Conservation (phyloP, 2,797 vertebrate species). For the Myotis daubentonii region DNA sequence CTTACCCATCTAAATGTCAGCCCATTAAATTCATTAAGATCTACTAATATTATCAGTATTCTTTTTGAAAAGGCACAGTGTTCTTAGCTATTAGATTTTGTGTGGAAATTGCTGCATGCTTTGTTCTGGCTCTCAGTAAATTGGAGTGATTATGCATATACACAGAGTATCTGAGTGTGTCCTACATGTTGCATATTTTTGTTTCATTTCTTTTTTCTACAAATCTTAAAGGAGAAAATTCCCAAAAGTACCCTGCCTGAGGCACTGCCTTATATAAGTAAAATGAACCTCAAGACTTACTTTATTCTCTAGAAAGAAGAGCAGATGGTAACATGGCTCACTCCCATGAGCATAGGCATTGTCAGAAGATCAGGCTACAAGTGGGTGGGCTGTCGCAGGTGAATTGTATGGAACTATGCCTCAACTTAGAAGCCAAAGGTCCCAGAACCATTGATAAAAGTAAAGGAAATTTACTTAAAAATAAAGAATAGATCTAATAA, state of each 20-base stretch:
- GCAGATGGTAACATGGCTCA: neutral
- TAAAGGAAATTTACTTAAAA: constrained; percentile 12
- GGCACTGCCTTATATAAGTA: neutral
- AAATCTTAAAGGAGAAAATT: constrained; percentile 26
- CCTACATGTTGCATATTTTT: neutral
- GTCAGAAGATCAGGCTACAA: neutral
- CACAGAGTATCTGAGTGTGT: neutral
- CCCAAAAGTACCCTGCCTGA: neutral
- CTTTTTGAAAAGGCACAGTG: neutral
- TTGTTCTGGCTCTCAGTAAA: constrained; percentile 19
- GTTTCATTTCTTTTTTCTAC: constrained; percentile 28
- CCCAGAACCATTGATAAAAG: neutral
- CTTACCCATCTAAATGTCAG: constrained; percentile 41
- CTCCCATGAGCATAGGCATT: neutral
- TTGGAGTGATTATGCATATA: neutral
- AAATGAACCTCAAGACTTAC: neutral
- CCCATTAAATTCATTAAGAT: constrained; percentile 42
- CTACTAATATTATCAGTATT: neutral
- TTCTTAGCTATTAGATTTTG: constrained; percentile 52
- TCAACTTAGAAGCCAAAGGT: neutral
- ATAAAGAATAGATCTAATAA: neutral
- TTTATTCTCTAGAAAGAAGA: neutral
- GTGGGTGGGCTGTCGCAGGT: neutral
- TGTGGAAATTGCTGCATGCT: constrained; percentile 45
- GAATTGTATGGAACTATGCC: neutral